phyloP scores from a whole-genome alignment of 2,113 vertebrate species.

The Oncorhynchus mykiss region DNA sequence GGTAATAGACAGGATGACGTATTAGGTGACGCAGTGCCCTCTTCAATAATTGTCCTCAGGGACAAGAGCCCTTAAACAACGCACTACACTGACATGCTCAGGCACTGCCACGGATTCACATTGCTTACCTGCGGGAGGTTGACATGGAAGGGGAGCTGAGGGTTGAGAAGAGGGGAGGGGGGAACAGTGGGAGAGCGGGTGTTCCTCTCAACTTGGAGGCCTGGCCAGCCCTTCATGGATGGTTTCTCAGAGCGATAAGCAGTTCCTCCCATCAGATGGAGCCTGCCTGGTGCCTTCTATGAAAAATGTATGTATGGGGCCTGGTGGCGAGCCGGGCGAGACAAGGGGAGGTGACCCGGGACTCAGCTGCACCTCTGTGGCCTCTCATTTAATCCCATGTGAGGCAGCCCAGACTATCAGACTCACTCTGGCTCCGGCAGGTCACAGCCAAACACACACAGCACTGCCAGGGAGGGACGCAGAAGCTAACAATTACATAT shows the following conservation, averaged over 20 bases:
- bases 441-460: slow-evolving; percentile 5
- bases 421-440: not conserved
- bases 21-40: not conserved
- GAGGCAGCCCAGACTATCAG: not conserved
- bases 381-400: slow-evolving; percentile 34
- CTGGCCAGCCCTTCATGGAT: slow-evolving; percentile 3
- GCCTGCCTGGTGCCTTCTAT: slow-evolving; percentile 34
- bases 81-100: not conserved
- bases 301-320: slow-evolving; percentile 48
- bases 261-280: slow-evolving; percentile 32
- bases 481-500: not conserved
- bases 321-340: slow-evolving; percentile 26
- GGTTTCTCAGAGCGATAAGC: slow-evolving; percentile 29
- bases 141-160: not conserved
- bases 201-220: not conserved
- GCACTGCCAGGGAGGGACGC: not conserved
- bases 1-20: not conserved
- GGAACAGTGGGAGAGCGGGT: not conserved
- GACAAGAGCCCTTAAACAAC: not conserved
- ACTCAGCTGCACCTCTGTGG: slow-evolving; percentile 43
- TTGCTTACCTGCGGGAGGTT: not conserved
- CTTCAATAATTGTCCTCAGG: not conserved
- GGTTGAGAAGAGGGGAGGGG: not conserved
- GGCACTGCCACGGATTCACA: not conserved
- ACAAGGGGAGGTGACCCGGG: not conserved